phyloP scores from a whole-genome alignment of 1,140 invertebrate species.

The Sinonovacula constricta region DNA sequence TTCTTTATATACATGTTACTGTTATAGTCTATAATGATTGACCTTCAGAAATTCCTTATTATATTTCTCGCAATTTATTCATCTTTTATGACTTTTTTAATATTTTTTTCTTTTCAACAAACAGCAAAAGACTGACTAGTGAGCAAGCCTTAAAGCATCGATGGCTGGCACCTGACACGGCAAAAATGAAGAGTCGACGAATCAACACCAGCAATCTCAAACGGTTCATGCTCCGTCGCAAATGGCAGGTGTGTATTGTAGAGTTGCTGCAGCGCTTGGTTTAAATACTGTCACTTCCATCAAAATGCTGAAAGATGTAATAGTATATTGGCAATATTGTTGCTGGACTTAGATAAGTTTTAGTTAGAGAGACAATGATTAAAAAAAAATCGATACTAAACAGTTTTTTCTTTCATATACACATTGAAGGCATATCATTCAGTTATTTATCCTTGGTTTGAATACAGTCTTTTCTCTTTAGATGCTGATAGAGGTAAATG shows the following conservation, averaged over 20 bases:
- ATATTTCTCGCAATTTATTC: no score
- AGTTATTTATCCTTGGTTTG: background rate
- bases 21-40: no score
- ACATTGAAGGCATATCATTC: background rate
- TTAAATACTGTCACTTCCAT: background rate
- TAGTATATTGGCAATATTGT: no score
- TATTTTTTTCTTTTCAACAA: no score
- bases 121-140: slow-evolving; percentile 87
- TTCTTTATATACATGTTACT: no score
- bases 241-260: slow-evolving; percentile 89
- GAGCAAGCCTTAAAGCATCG: slow-evolving; percentile 87
- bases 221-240: slow-evolving; percentile 91
- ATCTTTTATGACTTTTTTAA: no score
- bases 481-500: background rate
- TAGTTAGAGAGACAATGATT: no score
- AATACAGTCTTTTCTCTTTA: background rate
- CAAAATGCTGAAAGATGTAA: no score
- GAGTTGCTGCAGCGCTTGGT: background rate
- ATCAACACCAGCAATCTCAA: slow-evolving; percentile 92
- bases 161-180: slow-evolving; percentile 83
- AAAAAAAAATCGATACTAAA: no score
- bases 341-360: no score
- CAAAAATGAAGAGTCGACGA: slow-evolving; percentile 84
- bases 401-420: background rate
- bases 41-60: no score